Evolutionary conservation across 2,888 invertebrate species (phyloP).

Genomic region (Sphaerophoria rueppellii): DNA sequence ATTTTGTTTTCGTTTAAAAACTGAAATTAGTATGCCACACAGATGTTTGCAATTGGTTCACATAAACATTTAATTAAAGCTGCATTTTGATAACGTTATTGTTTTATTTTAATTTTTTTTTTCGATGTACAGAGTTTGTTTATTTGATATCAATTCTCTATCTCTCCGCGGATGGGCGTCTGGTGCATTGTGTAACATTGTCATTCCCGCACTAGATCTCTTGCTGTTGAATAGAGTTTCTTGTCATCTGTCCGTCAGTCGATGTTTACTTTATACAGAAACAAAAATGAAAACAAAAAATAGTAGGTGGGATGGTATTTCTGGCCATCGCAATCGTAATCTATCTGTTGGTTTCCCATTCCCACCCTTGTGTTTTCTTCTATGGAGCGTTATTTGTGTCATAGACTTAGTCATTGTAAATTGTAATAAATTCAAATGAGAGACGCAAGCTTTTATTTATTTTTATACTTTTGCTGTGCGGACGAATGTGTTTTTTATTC

Average conservation of each 20-base stretch:
- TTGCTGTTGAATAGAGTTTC: slow-evolving; percentile 47
- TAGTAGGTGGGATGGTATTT: slow-evolving; percentile 39
- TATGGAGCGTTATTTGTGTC: slow-evolving; percentile 10
- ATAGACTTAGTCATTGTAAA: slow-evolving; percentile 6
- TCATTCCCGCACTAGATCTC: slow-evolving; percentile 13
- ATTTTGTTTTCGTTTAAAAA: slow-evolving; percentile 13
- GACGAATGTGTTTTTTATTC: slow-evolving; percentile 1
- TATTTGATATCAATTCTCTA: slow-evolving; percentile 33
- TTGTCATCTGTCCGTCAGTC: slow-evolving; percentile 59
- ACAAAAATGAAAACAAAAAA: slow-evolving; percentile 35
- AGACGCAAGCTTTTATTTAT: slow-evolving; percentile 42
- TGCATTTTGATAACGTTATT: slow-evolving; percentile 42
- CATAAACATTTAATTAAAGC: slow-evolving; percentile 50
- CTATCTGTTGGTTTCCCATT: slow-evolving; percentile 48
- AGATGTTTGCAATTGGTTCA: slow-evolving; percentile 53
- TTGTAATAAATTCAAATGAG: slow-evolving; percentile 62
- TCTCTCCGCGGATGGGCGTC: slow-evolving; percentile 24
- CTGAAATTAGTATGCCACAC: slow-evolving; percentile 60
- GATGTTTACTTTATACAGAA: slow-evolving; percentile 53
- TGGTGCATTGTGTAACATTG: neutral
- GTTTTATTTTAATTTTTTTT: slow-evolving; percentile 24
- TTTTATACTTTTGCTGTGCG: slow-evolving; percentile 32
- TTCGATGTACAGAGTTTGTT: slow-evolving; percentile 40
- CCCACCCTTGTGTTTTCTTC: slow-evolving; percentile 44
- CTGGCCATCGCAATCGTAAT: slow-evolving; percentile 14